Evolutionary conservation across 2,888 invertebrate species (phyloP).

Genomic region (Pseudococcus viburni): DNA sequence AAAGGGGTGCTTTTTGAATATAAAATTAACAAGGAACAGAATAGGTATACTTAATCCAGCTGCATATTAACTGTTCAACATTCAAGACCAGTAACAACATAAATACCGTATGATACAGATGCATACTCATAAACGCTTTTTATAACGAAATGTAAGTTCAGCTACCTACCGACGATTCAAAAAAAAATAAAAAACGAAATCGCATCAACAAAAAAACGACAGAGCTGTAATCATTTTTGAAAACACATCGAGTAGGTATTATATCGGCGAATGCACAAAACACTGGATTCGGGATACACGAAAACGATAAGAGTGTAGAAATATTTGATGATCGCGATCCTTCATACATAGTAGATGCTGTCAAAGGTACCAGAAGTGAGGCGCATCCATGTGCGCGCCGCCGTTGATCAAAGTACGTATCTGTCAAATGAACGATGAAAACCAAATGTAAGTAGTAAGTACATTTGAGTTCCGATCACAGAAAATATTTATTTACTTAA

Average conservation of each 20-base stretch:
- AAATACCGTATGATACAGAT: too few relatives aligned
- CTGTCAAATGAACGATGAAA: not conserved
- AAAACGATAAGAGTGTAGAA: not conserved
- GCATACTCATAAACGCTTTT: too few relatives aligned
- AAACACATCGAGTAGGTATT: not conserved
- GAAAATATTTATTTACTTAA: not conserved
- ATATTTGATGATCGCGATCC: constrained; percentile 3
- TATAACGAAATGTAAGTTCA: not conserved
- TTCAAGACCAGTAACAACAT: too few relatives aligned
- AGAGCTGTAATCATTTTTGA: not conserved
- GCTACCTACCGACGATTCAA: not conserved
- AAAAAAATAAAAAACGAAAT: not conserved
- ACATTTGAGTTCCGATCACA: not conserved
- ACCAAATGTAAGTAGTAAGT: too few relatives aligned
- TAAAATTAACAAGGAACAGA: too few relatives aligned
- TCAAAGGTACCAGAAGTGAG: too few relatives aligned
- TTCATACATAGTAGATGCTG: not conserved
- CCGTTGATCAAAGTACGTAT: not conserved
- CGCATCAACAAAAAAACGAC: not conserved
- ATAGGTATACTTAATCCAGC: too few relatives aligned
- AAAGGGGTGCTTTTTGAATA: too few relatives aligned
- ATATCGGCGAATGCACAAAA: not conserved
- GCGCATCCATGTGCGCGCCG: not conserved
- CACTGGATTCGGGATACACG: not conserved
- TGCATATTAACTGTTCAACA: too few relatives aligned